Conservation (phyloP, 2,888 invertebrate genomes). For the Metalampra italica region DNA sequence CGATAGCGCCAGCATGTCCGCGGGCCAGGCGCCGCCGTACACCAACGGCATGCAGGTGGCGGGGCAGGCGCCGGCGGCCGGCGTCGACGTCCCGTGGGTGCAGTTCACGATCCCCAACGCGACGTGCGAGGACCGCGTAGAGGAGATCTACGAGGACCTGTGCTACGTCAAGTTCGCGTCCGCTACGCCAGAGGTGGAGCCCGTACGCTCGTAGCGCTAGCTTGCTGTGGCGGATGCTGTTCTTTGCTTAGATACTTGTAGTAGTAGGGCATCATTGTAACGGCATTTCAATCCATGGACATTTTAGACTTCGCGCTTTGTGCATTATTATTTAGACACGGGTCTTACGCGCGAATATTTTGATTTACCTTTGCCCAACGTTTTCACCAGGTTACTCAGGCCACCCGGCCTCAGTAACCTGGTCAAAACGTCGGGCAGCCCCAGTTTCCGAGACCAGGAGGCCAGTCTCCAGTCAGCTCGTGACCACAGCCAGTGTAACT, state of each 20-base stretch:
- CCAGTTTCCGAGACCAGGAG: too few species aligned
- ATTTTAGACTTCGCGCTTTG: too few species aligned
- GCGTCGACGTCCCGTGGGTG: constrained; percentile 78
- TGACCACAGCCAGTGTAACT: too few species aligned
- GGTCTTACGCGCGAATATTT: too few species aligned
- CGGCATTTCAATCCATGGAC: too few species aligned
- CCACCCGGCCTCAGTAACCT: too few species aligned
- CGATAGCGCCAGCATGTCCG: constrained; percentile 43
- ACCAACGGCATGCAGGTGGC: constrained; percentile 26
- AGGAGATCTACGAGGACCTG: constrained; percentile 92
- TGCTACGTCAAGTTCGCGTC: constrained; percentile 91
- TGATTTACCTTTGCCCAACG: too few species aligned
- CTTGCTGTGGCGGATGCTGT: constrained; percentile 2
- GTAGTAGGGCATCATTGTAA: too few species aligned
- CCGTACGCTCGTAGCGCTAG: constrained; percentile 1
- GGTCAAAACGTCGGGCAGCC: too few species aligned
- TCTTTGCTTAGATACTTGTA: constrained; percentile 5
- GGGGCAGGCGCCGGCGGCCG: constrained; percentile 23
- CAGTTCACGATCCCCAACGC: constrained; percentile 82
- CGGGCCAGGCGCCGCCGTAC: constrained; percentile 43
- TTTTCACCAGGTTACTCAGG: too few species aligned
- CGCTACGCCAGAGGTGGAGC: constrained; percentile 81
- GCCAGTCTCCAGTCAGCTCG: too few species aligned
- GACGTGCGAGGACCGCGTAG: constrained; percentile 81
- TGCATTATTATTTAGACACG: too few species aligned